A percentile compares a stretch with the other conserved stretches of the same genome.
Evolutionary conservation across 2,797 vertebrate genomes (phyloP).

Genomic region (Acropternis orthonyx): DNA sequence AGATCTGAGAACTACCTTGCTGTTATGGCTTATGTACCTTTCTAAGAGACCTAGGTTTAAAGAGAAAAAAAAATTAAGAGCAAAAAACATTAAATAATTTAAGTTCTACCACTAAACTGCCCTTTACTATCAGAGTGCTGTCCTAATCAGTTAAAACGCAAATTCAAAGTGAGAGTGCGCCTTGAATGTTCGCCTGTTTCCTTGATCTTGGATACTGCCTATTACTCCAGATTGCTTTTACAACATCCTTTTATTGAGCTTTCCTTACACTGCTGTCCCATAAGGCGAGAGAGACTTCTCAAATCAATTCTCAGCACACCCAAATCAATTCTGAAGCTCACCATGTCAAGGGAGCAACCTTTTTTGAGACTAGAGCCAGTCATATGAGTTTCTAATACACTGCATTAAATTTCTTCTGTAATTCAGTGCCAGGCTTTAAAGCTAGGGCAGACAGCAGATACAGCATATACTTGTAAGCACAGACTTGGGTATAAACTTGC

Average conservation of each 20-base stretch:
- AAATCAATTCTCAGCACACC: conserved; percentile 56
- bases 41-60: not conserved
- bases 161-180: not conserved
- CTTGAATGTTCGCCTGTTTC: not conserved
- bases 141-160: not conserved
- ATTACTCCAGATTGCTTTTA: conserved; percentile 4
- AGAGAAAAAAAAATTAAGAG: not conserved
- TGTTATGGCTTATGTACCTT: not conserved
- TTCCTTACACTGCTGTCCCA: conserved; percentile 5
- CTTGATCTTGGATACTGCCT: conserved; percentile 14
- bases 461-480: conserved; percentile 11
- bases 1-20: not conserved
- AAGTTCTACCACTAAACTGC: not conserved
- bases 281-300: conserved; percentile 33
- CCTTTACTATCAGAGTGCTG: not conserved
- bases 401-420: conserved; percentile 39
- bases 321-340: conserved; percentile 60
- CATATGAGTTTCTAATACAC: not conserved
- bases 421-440: conserved; percentile 50
- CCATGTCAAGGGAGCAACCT: conserved; percentile 46
- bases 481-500: not conserved
- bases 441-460: not conserved
- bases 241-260: conserved; percentile 44
- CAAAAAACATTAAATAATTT: not conserved
- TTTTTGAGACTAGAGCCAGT: not conserved